A percentile compares a stretch with the other conserved stretches of the same genome.
phyloP scores from a whole-genome alignment of 2,113 vertebrate genomes.

The Alethe diademata region DNA sequence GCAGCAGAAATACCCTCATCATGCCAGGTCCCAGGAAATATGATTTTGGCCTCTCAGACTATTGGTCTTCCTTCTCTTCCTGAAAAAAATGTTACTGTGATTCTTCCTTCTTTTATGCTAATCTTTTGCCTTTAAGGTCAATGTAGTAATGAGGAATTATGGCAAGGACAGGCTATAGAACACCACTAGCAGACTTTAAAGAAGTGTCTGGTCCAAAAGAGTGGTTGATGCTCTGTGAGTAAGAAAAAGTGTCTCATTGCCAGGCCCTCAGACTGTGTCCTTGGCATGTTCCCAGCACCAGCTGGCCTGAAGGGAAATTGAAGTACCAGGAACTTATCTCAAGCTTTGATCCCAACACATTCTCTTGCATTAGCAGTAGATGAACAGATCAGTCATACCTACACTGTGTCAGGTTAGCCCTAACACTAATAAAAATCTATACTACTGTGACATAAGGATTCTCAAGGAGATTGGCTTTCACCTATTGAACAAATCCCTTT shows the following conservation, averaged over 20 bases:
- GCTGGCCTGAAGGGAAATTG: background rate
- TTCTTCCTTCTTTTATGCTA: background rate
- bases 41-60: background rate
- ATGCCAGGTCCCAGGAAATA: background rate
- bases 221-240: background rate
- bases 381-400: conserved; percentile 48
- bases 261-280: background rate
- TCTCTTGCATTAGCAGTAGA: conserved; percentile 18
- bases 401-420: background rate
- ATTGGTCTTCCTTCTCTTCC: background rate
- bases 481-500: background rate
- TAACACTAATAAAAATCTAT: conserved; percentile 47
- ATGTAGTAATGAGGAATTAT: background rate
- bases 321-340: conserved; percentile 12
- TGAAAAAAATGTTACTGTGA: background rate
- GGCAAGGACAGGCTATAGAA: background rate
- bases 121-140: background rate
- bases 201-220: background rate
- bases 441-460: conserved; percentile 6
- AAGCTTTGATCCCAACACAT: conserved; percentile 5
- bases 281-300: conserved; percentile 6
- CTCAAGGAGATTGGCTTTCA: conserved; percentile 28
- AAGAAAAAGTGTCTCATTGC: conserved; percentile 8
- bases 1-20: background rate
- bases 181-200: background rate